A percentile compares a stretch with the other conserved stretches of the same genome.
Evolutionary conservation across 2,888 invertebrate species (phyloP).

Genomic region (Marasmarcha lunaedactyla): DNA sequence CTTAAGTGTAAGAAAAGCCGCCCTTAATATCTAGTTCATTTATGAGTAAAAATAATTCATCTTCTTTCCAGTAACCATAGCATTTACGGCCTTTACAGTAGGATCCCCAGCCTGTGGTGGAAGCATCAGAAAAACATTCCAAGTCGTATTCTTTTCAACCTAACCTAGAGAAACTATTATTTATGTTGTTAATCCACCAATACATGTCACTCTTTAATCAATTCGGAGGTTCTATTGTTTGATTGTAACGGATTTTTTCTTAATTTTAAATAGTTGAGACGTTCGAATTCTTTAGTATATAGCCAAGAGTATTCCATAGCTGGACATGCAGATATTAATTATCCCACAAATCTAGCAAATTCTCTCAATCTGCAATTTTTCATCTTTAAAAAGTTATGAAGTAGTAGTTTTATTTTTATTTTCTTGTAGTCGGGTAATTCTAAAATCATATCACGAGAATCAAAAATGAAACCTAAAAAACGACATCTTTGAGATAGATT

Average conservation of each 20-base stretch:
- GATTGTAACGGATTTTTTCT: not conserved
- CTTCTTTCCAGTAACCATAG: constrained; percentile 3
- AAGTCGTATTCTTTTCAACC: not conserved
- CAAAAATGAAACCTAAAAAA: constrained; percentile 7
- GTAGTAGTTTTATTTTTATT: not conserved
- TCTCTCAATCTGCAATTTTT: constrained; percentile 2
- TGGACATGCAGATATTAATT: constrained; percentile 3
- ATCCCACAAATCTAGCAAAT: constrained; percentile 3
- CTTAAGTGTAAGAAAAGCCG: too few species aligned
- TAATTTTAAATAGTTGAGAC: constrained; percentile 4
- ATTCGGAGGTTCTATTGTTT: too few species aligned
- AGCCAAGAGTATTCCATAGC: constrained; percentile 3
- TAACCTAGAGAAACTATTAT: too few species aligned
- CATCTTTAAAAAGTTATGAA: not conserved
- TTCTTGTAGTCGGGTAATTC: constrained; percentile 1
- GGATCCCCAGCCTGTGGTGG: constrained; percentile 5
- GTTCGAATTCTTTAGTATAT: constrained; percentile 6
- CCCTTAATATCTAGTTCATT: constrained; percentile 11
- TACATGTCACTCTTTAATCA: too few species aligned
- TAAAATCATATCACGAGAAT: constrained; percentile 2
- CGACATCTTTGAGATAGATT: too few species aligned
- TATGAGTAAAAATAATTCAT: constrained; percentile 7
- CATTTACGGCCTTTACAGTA: not conserved
- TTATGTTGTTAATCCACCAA: too few species aligned
- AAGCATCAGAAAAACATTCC: not conserved